phyloP scores from a whole-genome alignment of 2,113 vertebrate species.

The Acinonyx jubatus region DNA sequence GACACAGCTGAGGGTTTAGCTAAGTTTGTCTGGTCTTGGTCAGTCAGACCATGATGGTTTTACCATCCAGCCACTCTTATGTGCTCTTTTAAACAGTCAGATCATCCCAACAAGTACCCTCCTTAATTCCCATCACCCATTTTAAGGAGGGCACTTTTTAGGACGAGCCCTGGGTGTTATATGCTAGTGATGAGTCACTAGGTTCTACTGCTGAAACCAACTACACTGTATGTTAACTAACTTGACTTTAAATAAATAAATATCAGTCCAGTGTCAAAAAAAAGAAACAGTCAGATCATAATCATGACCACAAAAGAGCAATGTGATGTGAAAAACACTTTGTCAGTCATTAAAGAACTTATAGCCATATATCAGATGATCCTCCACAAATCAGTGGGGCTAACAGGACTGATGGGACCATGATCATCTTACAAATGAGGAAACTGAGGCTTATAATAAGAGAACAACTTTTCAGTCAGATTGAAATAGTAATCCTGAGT shows the following conservation, averaged over 20 bases:
- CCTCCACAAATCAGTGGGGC: neutral
- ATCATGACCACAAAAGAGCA: neutral
- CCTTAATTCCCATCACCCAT: too few relatives aligned
- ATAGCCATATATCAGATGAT: neutral
- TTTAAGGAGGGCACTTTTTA: too few relatives aligned
- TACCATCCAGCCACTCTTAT: neutral
- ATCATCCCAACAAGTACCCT: neutral
- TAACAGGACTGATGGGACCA: neutral
- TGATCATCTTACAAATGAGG: neutral
- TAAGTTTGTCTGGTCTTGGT: neutral
- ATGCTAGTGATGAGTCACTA: too few relatives aligned
- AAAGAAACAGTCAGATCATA: neutral
- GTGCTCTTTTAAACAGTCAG: neutral
- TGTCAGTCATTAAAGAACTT: neutral
- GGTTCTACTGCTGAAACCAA: too few relatives aligned
- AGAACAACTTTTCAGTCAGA: neutral
- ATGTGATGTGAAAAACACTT: neutral
- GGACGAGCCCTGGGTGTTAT: too few relatives aligned
- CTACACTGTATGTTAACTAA: too few relatives aligned
- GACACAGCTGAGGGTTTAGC: neutral
- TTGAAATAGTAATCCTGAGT: neutral
- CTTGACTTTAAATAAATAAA: too few relatives aligned
- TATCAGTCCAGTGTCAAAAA: too few relatives aligned
- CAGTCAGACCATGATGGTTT: neutral
- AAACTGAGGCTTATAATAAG: neutral